Conservation (phyloP, 1,140 invertebrate genomes). For the Polypedilum vanderplanki region DNA sequence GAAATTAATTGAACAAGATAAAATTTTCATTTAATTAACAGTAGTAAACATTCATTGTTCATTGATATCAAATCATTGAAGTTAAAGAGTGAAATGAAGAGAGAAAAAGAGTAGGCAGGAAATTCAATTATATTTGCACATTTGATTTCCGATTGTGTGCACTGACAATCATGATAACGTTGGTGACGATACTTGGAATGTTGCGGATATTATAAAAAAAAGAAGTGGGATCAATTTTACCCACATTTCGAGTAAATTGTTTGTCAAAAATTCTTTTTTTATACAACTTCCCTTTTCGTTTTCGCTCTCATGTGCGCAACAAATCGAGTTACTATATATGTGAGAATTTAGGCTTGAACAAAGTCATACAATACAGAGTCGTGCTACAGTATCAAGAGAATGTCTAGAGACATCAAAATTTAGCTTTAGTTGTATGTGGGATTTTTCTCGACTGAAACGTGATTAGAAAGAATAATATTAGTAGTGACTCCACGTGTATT, state of each 20-base stretch:
- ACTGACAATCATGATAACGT: background rate
- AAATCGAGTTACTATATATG: constrained; percentile 9
- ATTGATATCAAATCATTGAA: background rate
- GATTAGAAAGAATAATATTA: background rate
- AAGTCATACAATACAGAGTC: too few species aligned
- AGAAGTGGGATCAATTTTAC: background rate
- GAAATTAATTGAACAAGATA: background rate
- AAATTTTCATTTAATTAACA: too few species aligned
- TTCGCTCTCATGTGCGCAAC: background rate
- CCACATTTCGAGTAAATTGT: background rate
- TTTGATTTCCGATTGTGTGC: constrained; percentile 11
- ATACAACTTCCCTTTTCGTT: too few species aligned
- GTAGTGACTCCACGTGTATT: too few species aligned
- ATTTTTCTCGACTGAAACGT: background rate
- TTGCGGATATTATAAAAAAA: background rate
- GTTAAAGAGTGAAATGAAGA: background rate
- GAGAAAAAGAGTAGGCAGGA: background rate
- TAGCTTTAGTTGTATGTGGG: background rate
- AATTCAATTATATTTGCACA: background rate
- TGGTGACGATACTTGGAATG: background rate
- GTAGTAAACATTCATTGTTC: too few species aligned
- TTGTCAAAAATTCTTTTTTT: background rate
- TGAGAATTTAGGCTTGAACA: background rate
- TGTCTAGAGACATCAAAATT: constrained; percentile 13
- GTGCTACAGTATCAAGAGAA: background rate